Evolutionary conservation across 2,797 vertebrate species (phyloP).

Genomic region (Squalus acanthias): DNA sequence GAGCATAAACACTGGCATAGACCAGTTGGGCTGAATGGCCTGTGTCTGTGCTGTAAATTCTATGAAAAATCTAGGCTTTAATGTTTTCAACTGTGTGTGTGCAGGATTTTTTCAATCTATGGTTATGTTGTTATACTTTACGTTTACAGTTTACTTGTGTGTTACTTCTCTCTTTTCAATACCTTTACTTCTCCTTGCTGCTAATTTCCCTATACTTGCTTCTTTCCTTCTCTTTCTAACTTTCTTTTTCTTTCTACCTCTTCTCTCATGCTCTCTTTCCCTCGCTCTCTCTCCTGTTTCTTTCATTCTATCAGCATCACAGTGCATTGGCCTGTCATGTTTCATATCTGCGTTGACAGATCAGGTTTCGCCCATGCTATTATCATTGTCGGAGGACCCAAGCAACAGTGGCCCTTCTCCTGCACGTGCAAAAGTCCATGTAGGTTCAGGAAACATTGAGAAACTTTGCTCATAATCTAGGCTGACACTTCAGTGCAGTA

Average conservation of each 20-base stretch:
- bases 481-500: not conserved
- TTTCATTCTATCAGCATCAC: not conserved
- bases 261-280: not conserved
- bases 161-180: not conserved
- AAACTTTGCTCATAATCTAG: not conserved
- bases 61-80: too few species aligned
- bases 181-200: not conserved
- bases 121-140: not conserved
- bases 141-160: not conserved
- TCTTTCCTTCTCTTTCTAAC: not conserved
- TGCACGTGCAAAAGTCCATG: not conserved
- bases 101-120: not conserved
- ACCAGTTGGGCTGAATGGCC: too few species aligned
- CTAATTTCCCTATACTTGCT: not conserved
- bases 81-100: not conserved
- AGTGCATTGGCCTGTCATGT: not conserved
- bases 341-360: not conserved
- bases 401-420: not conserved
- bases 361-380: not conserved
- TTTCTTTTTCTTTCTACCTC: not conserved
- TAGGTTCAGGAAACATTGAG: not conserved
- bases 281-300: not conserved
- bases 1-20: too few species aligned
- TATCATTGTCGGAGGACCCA: not conserved
- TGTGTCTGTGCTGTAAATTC: too few species aligned